A percentile compares a stretch with the other conserved stretches of the same genome.
phyloP scores from a whole-genome alignment of 2,113 vertebrate species.

The Aphelocoma coerulescens region DNA sequence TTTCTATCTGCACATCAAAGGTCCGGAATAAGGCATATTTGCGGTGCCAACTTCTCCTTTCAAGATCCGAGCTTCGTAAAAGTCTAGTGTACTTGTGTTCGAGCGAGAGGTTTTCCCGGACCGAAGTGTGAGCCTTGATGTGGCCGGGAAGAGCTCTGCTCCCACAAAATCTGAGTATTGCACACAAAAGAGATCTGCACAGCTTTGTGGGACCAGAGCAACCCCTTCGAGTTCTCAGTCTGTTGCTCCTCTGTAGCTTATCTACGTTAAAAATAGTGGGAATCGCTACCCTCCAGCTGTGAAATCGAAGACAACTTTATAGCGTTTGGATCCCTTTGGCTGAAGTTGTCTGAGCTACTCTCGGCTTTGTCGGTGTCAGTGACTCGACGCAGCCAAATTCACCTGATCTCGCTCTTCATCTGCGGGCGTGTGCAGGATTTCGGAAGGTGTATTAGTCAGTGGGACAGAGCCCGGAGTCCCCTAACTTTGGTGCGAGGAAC shows the following conservation, averaged over 20 bases:
- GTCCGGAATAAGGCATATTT: neutral
- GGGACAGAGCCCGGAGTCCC: neutral
- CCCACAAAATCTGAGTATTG: neutral
- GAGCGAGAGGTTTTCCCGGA: neutral
- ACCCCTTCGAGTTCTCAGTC: neutral
- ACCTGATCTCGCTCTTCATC: neutral
- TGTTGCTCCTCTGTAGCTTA: neutral
- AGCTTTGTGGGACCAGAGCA: neutral
- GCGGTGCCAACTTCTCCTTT: neutral
- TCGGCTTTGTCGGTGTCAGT: accelerated
- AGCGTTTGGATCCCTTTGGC: neutral
- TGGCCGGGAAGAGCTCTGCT: neutral
- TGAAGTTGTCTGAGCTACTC: neutral
- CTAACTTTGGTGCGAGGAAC: neutral
- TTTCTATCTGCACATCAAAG: neutral
- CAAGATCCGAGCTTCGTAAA: neutral
- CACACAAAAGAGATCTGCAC: neutral
- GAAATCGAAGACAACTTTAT: neutral
- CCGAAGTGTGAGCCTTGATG: neutral
- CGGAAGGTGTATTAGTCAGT: accelerated
- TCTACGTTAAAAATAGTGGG: accelerated
- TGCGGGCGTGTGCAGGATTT: accelerated
- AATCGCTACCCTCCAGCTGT: neutral
- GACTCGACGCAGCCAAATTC: neutral
- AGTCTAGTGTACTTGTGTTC: neutral